These are phyloP conservation scores for Coelinius sp. DNA, from an alignment of 2,888 invertebrate species.

Conservation along the genomic window DNA sequence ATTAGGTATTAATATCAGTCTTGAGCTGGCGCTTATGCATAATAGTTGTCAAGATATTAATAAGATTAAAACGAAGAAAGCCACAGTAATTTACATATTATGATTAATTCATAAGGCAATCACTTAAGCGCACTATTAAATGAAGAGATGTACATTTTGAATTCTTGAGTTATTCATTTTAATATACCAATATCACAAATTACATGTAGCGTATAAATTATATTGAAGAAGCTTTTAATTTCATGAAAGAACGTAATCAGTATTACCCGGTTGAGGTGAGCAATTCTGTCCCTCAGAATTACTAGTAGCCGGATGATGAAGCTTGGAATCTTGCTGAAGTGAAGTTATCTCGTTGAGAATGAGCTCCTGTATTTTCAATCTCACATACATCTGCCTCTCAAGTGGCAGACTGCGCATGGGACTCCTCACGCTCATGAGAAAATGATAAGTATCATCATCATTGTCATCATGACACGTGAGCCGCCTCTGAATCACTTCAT, in stretches of 20 bases:
- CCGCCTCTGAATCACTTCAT: constrained; percentile 52
- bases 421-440: constrained; percentile 59
- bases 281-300: constrained; percentile 44
- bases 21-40: not conserved
- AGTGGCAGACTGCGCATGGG: constrained; percentile 57
- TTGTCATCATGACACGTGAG: constrained; percentile 50
- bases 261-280: constrained; percentile 44
- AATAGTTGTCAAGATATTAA: not conserved
- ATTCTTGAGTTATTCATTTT: not conserved
- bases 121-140: not conserved
- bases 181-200: constrained; percentile 18
- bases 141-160: not conserved
- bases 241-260: constrained; percentile 36
- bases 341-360: constrained; percentile 58
- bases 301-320: constrained; percentile 45
- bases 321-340: constrained; percentile 51
- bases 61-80: not conserved
- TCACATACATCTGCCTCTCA: constrained; percentile 59
- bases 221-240: not conserved
- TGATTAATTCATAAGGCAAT: not conserved
- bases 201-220: not conserved
- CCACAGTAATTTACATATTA: too few relatives aligned
- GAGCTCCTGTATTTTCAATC: constrained; percentile 59
- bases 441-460: constrained; percentile 60
- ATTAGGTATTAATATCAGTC: constrained; percentile 9